Percentiles rank a stretch among this genome's conserved stretches.
phyloP scores from a whole-genome alignment of 2,888 invertebrate species.

The Caenorhabditis panamensis region DNA sequence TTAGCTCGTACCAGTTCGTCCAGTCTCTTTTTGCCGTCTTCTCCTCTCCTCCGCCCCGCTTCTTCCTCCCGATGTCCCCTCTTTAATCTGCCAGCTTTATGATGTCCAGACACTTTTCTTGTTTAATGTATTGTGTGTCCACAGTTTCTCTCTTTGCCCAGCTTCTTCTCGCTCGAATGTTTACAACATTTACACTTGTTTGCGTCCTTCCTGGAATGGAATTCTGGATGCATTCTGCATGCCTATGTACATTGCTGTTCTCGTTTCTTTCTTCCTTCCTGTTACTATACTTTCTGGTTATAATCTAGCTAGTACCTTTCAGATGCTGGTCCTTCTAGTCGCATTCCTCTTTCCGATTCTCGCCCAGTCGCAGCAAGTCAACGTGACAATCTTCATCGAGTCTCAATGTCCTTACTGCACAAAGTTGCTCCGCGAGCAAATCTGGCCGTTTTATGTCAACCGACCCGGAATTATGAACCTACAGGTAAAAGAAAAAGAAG shows the following conservation, averaged over 20 bases:
- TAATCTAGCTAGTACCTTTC: slow-evolving; percentile 21
- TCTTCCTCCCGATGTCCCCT: slow-evolving; percentile 15
- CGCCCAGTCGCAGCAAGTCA: slow-evolving; percentile 66
- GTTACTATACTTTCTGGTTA: slow-evolving; percentile 4
- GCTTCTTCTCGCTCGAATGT: background rate
- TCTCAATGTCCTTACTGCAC: slow-evolving; percentile 81
- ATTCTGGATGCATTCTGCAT: too few relatives aligned
- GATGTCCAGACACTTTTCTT: slow-evolving; percentile 44
- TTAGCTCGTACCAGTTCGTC: background rate
- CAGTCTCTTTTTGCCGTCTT: too few relatives aligned
- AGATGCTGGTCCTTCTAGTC: slow-evolving; percentile 51
- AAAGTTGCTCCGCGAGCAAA: slow-evolving; percentile 78
- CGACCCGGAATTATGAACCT: slow-evolving; percentile 80
- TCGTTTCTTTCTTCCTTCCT: background rate
- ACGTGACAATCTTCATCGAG: slow-evolving; percentile 80
- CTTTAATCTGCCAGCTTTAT: slow-evolving; percentile 22
- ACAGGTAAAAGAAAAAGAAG: slow-evolving; percentile 71
- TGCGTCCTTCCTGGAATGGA: slow-evolving; percentile 21
- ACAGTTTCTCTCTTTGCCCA: slow-evolving; percentile 4
- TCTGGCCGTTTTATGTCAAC: slow-evolving; percentile 80
- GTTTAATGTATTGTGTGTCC: slow-evolving; percentile 27
- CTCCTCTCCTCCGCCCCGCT: too few relatives aligned
- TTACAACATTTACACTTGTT: slow-evolving; percentile 26
- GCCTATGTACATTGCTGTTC: background rate
- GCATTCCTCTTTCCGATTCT: slow-evolving; percentile 42